A percentile compares a stretch with the other conserved stretches of the same genome.
Evolutionary conservation across 2,888 invertebrate species (phyloP).

Genomic region (Linyphia triangularis): DNA sequence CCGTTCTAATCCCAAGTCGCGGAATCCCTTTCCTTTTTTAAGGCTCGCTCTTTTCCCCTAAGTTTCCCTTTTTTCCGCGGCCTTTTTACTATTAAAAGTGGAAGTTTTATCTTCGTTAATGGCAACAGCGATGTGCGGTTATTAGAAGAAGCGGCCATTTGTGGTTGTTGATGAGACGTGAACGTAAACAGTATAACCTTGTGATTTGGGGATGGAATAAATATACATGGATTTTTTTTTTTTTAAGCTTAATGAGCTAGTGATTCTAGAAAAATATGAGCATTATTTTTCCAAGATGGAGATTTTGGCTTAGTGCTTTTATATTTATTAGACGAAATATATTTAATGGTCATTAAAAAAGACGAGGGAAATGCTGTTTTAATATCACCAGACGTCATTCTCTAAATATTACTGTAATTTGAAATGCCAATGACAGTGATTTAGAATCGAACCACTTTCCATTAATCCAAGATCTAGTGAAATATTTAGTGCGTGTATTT

Average conservation of each 20-base stretch:
- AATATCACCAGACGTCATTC: too few species aligned
- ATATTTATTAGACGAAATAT: not conserved
- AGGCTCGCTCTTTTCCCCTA: not conserved
- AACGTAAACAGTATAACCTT: not conserved
- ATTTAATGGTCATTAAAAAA: not conserved
- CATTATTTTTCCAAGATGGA: not conserved
- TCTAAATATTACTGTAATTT: too few species aligned
- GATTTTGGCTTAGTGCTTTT: not conserved
- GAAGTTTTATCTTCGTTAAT: conserved; percentile 35
- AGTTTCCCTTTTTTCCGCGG: not conserved
- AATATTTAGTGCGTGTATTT: too few species aligned
- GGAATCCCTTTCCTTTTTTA: not conserved
- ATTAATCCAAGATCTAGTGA: too few species aligned
- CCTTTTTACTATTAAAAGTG: not conserved
- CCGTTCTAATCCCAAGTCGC: conserved; percentile 34
- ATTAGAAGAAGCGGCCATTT: not conserved
- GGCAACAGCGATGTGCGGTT: conserved; percentile 16
- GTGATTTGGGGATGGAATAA: not conserved
- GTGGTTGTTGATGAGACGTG: not conserved
- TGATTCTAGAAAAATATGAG: not conserved
- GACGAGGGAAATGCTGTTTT: too few species aligned
- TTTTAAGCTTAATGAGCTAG: not conserved
- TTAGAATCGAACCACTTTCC: too few species aligned
- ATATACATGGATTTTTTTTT: not conserved
- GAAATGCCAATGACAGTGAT: too few species aligned